Percentiles rank a stretch among this genome's conserved stretches.
phyloP scores from a whole-genome alignment of 2,797 vertebrate genomes.

The Trichosurus vulpecula region DNA sequence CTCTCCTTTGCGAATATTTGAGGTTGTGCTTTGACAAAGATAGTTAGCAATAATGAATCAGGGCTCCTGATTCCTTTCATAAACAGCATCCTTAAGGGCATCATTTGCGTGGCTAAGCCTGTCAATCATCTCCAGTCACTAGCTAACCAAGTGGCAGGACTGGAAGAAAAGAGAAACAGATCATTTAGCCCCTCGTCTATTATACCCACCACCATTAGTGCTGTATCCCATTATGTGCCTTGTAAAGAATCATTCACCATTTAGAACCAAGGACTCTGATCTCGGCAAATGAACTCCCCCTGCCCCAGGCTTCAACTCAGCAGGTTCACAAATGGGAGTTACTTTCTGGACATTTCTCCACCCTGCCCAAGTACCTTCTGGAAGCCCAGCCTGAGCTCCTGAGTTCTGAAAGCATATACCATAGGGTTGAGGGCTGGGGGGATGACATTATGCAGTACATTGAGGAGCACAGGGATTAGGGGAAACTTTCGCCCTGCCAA shows the following conservation, averaged over 20 bases:
- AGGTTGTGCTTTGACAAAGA: background rate
- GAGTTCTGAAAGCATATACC: slow-evolving; percentile 79
- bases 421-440: slow-evolving; percentile 81
- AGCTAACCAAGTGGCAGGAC: background rate
- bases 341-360: slow-evolving; percentile 16
- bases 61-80: background rate
- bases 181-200: background rate
- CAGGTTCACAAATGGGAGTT: background rate
- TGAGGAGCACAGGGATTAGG: slow-evolving; percentile 70
- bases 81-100: background rate
- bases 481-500: slow-evolving; percentile 59
- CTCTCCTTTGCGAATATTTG: background rate
- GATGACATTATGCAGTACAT: slow-evolving; percentile 77
- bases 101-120: background rate
- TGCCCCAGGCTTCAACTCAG: background rate
- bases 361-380: slow-evolving; percentile 58
- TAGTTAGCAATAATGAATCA: background rate
- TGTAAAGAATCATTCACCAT: background rate
- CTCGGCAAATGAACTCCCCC: background rate
- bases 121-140: background rate
- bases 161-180: background rate
- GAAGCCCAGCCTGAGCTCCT: slow-evolving; percentile 77
- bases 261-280: background rate
- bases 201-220: background rate
- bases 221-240: background rate